Conservation (phyloP, 2,113 vertebrate species). For the Dipodomys ordii region DNA sequence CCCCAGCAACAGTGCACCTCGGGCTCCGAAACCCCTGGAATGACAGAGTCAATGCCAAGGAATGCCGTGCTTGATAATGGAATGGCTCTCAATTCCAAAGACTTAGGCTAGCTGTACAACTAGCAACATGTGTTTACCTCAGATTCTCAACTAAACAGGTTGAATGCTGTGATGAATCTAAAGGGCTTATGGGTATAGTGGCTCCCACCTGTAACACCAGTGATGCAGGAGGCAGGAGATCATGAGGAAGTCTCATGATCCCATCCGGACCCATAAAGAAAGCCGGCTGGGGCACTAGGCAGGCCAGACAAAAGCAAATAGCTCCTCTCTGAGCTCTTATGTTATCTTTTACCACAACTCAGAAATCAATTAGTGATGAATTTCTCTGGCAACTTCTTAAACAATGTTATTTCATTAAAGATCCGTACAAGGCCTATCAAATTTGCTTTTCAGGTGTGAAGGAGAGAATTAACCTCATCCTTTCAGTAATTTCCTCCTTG, state of each 20-base stretch:
- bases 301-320: slow-evolving; percentile 77
- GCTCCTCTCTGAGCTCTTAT: slow-evolving; percentile 68
- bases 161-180: neutral
- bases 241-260: no score
- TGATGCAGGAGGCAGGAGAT: no score
- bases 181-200: neutral
- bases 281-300: slow-evolving; percentile 62
- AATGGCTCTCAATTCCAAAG: neutral
- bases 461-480: slow-evolving; percentile 83
- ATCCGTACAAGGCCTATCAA: slow-evolving; percentile 80
- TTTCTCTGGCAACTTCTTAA: slow-evolving; percentile 88
- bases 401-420: slow-evolving; percentile 88
- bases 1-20: no score
- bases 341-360: slow-evolving; percentile 85
- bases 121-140: neutral
- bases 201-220: no score
- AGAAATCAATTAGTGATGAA: slow-evolving; percentile 88
- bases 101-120: neutral
- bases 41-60: neutral
- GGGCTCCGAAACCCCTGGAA: neutral
- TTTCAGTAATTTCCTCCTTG: slow-evolving; percentile 82
- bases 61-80: neutral
- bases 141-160: neutral
- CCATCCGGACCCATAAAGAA: slow-evolving; percentile 22
- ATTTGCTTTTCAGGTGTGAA: slow-evolving; percentile 88